Base-by-base conservation (phyloP, 1,140 invertebrate genomes). In the Tetramorium parvispinum region DNA sequence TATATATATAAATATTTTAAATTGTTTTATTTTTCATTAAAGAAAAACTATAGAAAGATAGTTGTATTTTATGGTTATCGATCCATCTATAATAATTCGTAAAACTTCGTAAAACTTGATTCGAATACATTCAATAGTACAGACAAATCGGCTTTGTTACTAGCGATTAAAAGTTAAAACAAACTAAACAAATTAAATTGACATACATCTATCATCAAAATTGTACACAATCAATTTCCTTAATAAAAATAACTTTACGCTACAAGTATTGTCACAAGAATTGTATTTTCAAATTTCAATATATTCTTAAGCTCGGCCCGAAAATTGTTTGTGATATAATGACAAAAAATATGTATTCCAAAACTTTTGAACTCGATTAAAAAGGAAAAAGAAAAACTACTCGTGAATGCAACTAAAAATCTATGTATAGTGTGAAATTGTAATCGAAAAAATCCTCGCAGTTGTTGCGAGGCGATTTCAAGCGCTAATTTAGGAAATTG, bases 401-500 rank as follows among this genome's bases (percentile, higher is more conserved):
- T 43, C 18, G 10, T 5, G 18, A 8, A 11, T 3, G 16, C 27
- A 40, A 68, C n/a, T 70, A 43, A 0, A 79, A 40, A 13, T 53
- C n/a, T 57, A 5, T 51, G 13, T 37, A 5, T 51, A 40, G 16
- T 66, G 6, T 1, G 37, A 82, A 71, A 82, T 51, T 82, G 68
- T 82, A 46, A 73, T 57, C 51, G 24, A 46, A 73, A 59, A 83
- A 82, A 21, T 27, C 4, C 11, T 46, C 24, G 13, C 37, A 40
- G 40, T 3, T 24, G n/a, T 57, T 16, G 24, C 49, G 24, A 46
- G 10, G 43, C 53, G 71, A 51, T 24, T 43, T 24, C 32, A 18
- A 63, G 32, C 46, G 43, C 53, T 78, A 77, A 78, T 85, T 78
- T 78, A 66, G 57, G 46, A 78, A 78, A 78, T 85, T 85, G 73